Percentiles rank a stretch among this genome's conserved stretches.
Evolutionary conservation across 2,113 vertebrate genomes (phyloP).

Genomic region (Laticauda colubrina): DNA sequence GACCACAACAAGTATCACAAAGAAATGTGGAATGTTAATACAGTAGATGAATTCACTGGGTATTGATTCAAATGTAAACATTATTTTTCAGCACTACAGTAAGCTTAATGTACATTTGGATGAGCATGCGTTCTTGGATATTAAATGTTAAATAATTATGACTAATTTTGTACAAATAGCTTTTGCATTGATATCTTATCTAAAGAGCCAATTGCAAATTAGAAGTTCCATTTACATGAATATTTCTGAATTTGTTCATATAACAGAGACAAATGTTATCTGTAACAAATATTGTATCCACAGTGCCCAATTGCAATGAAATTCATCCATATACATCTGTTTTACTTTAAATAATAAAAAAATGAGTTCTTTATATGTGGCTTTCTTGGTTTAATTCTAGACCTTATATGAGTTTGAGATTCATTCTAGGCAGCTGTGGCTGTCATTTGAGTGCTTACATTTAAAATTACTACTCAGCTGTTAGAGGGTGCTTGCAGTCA

Average conservation of each 20-base stretch:
- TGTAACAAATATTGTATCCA: background rate
- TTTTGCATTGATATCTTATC: background rate
- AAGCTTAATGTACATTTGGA: background rate
- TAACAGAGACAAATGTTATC: background rate
- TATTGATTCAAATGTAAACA: background rate
- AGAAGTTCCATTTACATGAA: background rate
- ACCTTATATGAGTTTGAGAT: constrained; percentile 13
- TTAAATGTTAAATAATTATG: background rate
- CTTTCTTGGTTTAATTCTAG: constrained; percentile 10
- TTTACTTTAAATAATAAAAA: background rate
- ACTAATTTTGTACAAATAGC: background rate
- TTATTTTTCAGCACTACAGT: background rate
- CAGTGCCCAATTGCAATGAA: background rate
- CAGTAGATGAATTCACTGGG: background rate
- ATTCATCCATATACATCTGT: background rate
- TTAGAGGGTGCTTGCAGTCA: constrained; percentile 18
- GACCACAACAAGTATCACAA: background rate
- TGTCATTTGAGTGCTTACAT: constrained; percentile 30
- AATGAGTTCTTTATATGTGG: background rate
- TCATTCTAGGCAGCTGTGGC: constrained; percentile 49
- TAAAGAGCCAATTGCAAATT: background rate
- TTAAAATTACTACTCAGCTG: constrained; percentile 43
- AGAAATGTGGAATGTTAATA: background rate
- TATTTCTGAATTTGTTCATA: background rate
- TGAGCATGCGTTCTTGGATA: background rate